phyloP scores from a whole-genome alignment of 2,888 invertebrate species.

The Malachius bipustulatus region DNA sequence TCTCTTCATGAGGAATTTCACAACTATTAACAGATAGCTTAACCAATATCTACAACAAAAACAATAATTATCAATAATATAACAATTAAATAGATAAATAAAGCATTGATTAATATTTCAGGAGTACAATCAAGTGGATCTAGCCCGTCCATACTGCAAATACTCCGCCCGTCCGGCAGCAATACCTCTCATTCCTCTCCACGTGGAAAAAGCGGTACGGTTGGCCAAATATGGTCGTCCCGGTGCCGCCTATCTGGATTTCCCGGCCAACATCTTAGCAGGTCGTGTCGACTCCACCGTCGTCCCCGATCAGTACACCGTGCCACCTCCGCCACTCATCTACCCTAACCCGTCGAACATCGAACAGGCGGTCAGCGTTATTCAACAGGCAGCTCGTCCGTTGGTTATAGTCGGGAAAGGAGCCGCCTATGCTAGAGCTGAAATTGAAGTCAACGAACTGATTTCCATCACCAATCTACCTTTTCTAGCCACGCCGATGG shows the following conservation, averaged over 20 bases:
- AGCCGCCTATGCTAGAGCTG: slow-evolving; percentile 43
- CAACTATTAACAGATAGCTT: too few relatives aligned
- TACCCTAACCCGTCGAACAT: slow-evolving; percentile 61
- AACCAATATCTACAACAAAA: too few relatives aligned
- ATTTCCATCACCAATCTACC: slow-evolving; percentile 65
- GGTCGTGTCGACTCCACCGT: slow-evolving; percentile 35
- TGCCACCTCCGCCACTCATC: slow-evolving; percentile 51
- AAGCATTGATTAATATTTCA: too few relatives aligned
- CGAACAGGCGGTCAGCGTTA: slow-evolving; percentile 53
- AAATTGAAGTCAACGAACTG: slow-evolving; percentile 55
- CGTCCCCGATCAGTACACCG: slow-evolving; percentile 38
- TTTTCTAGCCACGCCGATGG: slow-evolving; percentile 93
- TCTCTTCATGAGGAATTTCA: too few relatives aligned
- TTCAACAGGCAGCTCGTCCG: slow-evolving; percentile 66
- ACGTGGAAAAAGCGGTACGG: slow-evolving; percentile 86
- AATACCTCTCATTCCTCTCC: slow-evolving; percentile 69
- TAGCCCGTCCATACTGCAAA: slow-evolving; percentile 82
- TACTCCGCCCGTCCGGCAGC: slow-evolving; percentile 81
- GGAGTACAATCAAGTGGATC: slow-evolving; percentile 51
- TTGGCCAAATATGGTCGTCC: slow-evolving; percentile 76
- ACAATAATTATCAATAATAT: too few relatives aligned
- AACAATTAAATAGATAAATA: too few relatives aligned
- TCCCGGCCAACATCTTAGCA: slow-evolving; percentile 74
- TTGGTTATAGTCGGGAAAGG: slow-evolving; percentile 79
- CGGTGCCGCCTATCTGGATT: slow-evolving; percentile 81